A percentile compares a stretch with the other conserved stretches of the same genome.
Evolutionary conservation across 1,140 invertebrate genomes (phyloP).

Genomic region (Ceratina japonica): DNA sequence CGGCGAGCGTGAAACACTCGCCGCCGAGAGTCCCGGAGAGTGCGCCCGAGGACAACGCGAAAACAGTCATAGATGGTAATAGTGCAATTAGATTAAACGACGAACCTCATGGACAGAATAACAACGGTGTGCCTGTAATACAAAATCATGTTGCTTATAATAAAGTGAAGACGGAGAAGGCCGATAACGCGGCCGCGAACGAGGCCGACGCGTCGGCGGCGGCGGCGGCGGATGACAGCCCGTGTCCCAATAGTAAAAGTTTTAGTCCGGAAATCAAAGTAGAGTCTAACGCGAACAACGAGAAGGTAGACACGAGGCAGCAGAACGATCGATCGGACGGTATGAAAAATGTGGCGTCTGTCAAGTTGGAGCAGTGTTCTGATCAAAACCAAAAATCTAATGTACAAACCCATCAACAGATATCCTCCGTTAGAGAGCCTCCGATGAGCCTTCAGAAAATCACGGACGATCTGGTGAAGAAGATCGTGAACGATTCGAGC

Average conservation of each 20-base stretch:
- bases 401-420: conserved; percentile 69
- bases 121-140: conserved; percentile 76
- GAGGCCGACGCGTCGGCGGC: conserved; percentile 32
- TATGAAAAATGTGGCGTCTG: conserved; percentile 44
- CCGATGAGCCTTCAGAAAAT: conserved; percentile 70
- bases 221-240: conserved; percentile 37
- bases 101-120: conserved; percentile 71
- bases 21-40: conserved; percentile 55
- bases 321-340: conserved; percentile 61
- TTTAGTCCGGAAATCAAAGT: conserved; percentile 62
- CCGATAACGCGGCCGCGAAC: conserved; percentile 46
- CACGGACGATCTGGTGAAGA: conserved; percentile 72
- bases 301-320: conserved; percentile 76
- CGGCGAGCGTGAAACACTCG: conserved; percentile 50
- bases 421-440: conserved; percentile 60
- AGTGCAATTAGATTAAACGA: conserved; percentile 67
- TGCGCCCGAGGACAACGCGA: conserved; percentile 48
- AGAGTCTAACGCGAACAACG: conserved; percentile 63
- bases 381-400: conserved; percentile 75
- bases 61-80: conserved; percentile 54
- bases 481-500: conserved; percentile 70
- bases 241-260: conserved; percentile 56
- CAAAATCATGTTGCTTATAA: conserved; percentile 75
- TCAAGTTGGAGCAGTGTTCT: conserved; percentile 62
- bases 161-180: conserved; percentile 68